These are phyloP conservation scores for Galendromus occidentalis DNA, from an alignment of 1,140 invertebrate species.

Conservation along the genomic window DNA sequence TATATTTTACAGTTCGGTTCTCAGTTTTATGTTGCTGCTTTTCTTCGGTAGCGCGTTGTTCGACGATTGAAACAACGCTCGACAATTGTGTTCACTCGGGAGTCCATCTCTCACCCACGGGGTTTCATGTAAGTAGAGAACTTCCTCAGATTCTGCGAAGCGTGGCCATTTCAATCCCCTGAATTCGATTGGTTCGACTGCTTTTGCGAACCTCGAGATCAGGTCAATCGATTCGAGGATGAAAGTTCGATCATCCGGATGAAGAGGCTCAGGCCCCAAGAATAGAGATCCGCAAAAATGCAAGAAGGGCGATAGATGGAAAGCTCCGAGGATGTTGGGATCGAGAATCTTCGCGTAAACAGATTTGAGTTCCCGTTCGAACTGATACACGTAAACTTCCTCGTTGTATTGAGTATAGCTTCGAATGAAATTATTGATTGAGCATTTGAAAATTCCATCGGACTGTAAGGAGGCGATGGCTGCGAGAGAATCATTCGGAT, in stretches of 20 bases:
- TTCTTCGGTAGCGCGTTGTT: too few species aligned
- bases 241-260: not conserved
- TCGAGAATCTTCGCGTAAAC: not conserved
- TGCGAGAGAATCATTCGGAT: too few species aligned
- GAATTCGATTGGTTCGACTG: not conserved
- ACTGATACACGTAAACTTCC: not conserved
- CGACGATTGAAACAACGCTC: too few species aligned
- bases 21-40: too few species aligned
- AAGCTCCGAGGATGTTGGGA: not conserved
- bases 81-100: too few species aligned
- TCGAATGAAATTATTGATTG: not conserved
- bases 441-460: not conserved
- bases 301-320: not conserved
- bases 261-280: not conserved
- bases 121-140: too few species aligned
- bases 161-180: not conserved
- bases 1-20: too few species aligned
- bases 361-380: not conserved
- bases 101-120: too few species aligned
- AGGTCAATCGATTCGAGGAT: not conserved
- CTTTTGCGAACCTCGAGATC: not conserved
- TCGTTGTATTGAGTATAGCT: not conserved
- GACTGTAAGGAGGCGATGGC: not conserved
- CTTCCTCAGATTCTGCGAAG: too few species aligned
- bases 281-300: not conserved